phyloP scores from a whole-genome alignment of 2,797 vertebrate genomes.

The Xiphorhynchus erythropygius region DNA sequence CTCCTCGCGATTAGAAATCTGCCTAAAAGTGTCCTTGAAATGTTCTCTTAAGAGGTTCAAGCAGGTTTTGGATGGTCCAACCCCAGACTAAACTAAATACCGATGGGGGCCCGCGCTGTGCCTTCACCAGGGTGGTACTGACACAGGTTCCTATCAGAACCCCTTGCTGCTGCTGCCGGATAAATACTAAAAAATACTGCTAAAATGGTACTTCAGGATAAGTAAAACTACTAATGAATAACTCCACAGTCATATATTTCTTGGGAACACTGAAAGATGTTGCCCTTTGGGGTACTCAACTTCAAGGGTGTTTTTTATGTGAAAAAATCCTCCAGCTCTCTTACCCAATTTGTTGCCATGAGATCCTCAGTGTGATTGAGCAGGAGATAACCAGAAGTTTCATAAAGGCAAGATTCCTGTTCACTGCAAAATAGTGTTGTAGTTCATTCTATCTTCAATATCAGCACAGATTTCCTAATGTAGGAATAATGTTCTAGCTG shows the following conservation, averaged over 20 bases:
- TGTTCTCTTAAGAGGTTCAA: not conserved
- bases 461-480: not conserved
- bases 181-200: not conserved
- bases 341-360: not conserved
- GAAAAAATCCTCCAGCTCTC: not conserved
- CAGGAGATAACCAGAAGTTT: not conserved
- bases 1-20: slow-evolving; percentile 24
- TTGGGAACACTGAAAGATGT: not conserved
- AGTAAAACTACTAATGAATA: not conserved
- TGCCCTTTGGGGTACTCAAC: not conserved
- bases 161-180: not conserved
- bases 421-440: not conserved
- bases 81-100: not conserved
- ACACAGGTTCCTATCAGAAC: not conserved
- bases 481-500: not conserved
- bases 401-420: not conserved
- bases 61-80: not conserved
- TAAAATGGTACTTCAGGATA: not conserved
- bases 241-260: not conserved
- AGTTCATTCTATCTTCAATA: not conserved
- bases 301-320: not conserved
- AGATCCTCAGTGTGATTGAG: not conserved
- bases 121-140: not conserved
- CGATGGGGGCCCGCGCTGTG: not conserved
- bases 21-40: slow-evolving; percentile 41